Conservation (phyloP, 2,113 vertebrate species). For the Odocoileus hemionus region DNA sequence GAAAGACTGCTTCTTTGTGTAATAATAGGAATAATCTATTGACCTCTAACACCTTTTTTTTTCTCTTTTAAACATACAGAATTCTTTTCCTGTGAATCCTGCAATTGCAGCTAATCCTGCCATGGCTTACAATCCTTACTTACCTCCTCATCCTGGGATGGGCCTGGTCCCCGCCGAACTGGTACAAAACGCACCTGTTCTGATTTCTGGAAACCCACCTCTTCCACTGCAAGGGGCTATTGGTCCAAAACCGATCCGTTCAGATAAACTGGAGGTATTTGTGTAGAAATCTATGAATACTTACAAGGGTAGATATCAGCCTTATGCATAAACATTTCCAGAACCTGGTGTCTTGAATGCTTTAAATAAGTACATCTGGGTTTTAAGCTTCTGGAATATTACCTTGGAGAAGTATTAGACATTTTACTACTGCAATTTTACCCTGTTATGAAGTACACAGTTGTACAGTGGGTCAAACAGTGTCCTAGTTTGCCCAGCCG, state of each 20-base stretch:
- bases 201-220: slow-evolving; percentile 93
- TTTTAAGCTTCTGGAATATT: neutral
- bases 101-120: slow-evolving; percentile 89
- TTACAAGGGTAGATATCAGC: neutral
- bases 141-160: slow-evolving; percentile 94
- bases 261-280: slow-evolving; percentile 98
- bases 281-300: slow-evolving; percentile 7
- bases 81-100: slow-evolving; percentile 91
- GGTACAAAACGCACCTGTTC: slow-evolving; percentile 90
- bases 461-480: neutral
- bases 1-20: slow-evolving; percentile 28
- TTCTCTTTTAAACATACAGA: slow-evolving; percentile 80
- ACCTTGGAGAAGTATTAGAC: neutral
- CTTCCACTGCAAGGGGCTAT: slow-evolving; percentile 88
- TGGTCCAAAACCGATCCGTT: slow-evolving; percentile 91
- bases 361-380: neutral
- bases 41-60: slow-evolving; percentile 24
- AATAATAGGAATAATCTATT: neutral
- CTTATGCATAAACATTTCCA: neutral
- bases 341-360: neutral
- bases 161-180: slow-evolving; percentile 94
- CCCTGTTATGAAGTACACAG: neutral
- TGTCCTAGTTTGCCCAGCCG: neutral
- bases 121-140: slow-evolving; percentile 96
- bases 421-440: neutral